Conservation (phyloP, 2,797 vertebrate species). For the Parambassis ranga region DNA sequence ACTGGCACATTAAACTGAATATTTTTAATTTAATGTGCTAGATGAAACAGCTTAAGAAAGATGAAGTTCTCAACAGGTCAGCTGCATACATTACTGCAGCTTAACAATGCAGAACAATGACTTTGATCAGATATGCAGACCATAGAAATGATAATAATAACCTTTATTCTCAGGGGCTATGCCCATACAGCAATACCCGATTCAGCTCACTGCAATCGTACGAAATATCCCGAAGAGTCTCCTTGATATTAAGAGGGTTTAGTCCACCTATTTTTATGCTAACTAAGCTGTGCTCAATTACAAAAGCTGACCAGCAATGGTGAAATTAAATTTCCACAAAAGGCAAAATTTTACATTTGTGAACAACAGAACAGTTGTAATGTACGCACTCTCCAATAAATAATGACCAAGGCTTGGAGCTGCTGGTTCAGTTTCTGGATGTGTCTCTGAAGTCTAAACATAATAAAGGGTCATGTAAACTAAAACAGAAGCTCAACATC, state of each 20-base stretch:
- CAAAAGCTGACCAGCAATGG: neutral
- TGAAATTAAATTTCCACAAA: slow-evolving; percentile 13
- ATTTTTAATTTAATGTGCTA: too few species aligned
- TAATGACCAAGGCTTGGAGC: neutral
- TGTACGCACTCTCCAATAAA: neutral
- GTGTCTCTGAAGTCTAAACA: neutral
- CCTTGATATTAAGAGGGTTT: slow-evolving; percentile 12
- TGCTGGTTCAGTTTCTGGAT: neutral
- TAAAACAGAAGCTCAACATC: too few species aligned
- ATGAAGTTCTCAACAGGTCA: slow-evolving; percentile 10
- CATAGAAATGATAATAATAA: slow-evolving; percentile 10
- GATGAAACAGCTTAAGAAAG: too few species aligned
- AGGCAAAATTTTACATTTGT: neutral
- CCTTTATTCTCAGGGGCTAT: slow-evolving; percentile 4
- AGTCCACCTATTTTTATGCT: slow-evolving; percentile 30
- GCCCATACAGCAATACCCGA: neutral
- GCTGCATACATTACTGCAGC: slow-evolving; percentile 1
- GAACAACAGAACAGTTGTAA: neutral
- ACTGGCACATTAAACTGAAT: neutral
- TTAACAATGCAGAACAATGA: slow-evolving; percentile 5
- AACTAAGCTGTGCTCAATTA: slow-evolving; percentile 15
- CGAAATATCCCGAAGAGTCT: slow-evolving; percentile 16
- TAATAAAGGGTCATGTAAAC: too few species aligned
- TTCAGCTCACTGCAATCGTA: slow-evolving; percentile 9
- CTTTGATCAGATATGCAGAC: neutral